Evolutionary conservation across 2,888 invertebrate species (phyloP), one percentile per base, ranked within the genome.

Genomic region (Yponomeuta malinellus): DNA sequence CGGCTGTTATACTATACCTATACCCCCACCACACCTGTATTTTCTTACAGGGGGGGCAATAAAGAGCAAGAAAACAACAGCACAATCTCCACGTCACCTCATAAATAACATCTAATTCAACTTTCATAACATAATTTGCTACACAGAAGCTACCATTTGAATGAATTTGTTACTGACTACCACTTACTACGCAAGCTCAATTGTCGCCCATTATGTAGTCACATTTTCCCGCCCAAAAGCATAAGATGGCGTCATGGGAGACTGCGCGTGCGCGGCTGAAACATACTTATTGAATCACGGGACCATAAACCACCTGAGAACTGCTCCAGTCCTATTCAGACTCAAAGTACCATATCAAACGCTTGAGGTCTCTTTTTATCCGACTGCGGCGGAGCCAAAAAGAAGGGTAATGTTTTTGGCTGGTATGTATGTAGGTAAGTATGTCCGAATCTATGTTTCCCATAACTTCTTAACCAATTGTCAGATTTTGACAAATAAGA

Each of bases 211-310:
- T 72, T 72, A 72, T 69, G 70, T 69, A 72, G 71, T 33, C 71
- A 48, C 70, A 70, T 83, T 87, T 88, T 87, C 86, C 90, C 89
- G 88, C 87, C 89, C 82, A 86, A 88, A 88, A 82, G 78, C 10
- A 48, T 77, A 84, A 83, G 81, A 85, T 82, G 80, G 83, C 52
- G 88, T 91, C 89, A 90, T 92, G 91, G 91, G 91, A 92, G 90
- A 90, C 76, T 74, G 86, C 81, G 81, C 82, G 74, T 75, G 76
- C 76, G 75, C 71, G 72, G 73, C 72, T 69, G 71, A 59, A 10
- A 65, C 65, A 70, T 70, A 64, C 70, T 70, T 48, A 70, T 70
- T 71, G 75, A 74, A 73, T 75, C 83, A 85, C 77, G 85, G 84
- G 77, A 86, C 78, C 90, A 90, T 91, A 90, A 87, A 89, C 86